Evolutionary conservation across 2,797 vertebrate genomes (phyloP), one percentile per base, ranked within the genome.

Genomic region (Lepus townsendii): DNA sequence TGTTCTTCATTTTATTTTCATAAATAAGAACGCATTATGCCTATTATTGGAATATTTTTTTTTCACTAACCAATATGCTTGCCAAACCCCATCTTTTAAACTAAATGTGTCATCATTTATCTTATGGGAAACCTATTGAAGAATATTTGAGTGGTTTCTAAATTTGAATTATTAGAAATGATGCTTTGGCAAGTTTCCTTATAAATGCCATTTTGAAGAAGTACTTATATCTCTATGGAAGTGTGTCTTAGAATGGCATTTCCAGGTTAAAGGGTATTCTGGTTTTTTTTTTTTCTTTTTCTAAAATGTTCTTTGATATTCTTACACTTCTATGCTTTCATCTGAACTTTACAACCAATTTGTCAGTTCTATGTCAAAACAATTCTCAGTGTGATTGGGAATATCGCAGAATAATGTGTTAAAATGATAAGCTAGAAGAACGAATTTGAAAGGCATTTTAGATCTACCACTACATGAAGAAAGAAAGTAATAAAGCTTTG

Each of bases 291-390:
- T 11, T 42, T 32, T 5, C 26, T 73, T 95, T 92, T 27, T 75
- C 2, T 11, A 77, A 83, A 91, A 79, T 84, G 17, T 57, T 86
- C 32, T 77, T 89, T 26, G 8, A 13, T 63, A 79, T 50, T 91
- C 30, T 83, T 65, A 76, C 0, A 83, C 5, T 68, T 90, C 79
- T 14, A 17, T 20, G 69, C 47, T 88, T 95, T n/a, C 17, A 68
- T 12, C 71, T 79, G 50, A 93, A 80, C 26, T 87, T 95, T 72
- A 83, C 14, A 89, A 63, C 85, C 76, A 83, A 60, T 60, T 32
- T 89, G 10, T 83, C 32, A 94, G 13, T 35, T 93, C 10, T 60
- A 4, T 65, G 57, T 50, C 60, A 68, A 83, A 89, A 32, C 20
- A 38, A 4, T n/a, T 52, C 17, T 60, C 14, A 88, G 5, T 68